Evolutionary conservation across 2,888 invertebrate species (phyloP), one percentile per base, ranked within the genome.

Genomic region (Sisyra terminalis): DNA sequence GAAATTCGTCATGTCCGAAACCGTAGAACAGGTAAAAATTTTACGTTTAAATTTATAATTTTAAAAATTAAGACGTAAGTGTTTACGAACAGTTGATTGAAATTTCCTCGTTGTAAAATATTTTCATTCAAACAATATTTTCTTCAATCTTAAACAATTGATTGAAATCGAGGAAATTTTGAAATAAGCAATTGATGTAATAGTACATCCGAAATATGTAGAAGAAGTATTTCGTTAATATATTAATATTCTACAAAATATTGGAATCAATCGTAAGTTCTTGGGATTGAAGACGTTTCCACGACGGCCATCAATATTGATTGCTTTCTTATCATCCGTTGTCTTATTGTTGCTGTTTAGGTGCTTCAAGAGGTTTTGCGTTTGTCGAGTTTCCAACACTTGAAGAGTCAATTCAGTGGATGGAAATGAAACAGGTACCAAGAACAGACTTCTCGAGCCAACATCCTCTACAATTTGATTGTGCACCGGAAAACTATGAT

Each of bases 381-480:
- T 86, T 87, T 77, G 85, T 90, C 71, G 90, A 92, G 75, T 92
- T 92, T 78, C 74, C 78, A 66, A 79, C 81, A 65, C 75, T 83
- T 64, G 75, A 77, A 64, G 87, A 88, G 70, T 88, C 90, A 59
- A 77, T 77, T 63, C 76, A 76, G 63, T 89, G 89, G 87, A 89
- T 90, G 84, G 87, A 88, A 65, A 71, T 76, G 68, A 86, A 85
- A 73, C 82, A 88, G 79, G 85, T 84, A 76, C 60, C 61, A 16
- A 43, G 35, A 14, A 24, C 14, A 16, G 36, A n/a, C 24, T 24
- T 24, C 24, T 24, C 24, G 24, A 24, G 24, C 24, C 24, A 24
- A 24, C 24, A 24, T 24, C 24, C 24, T 24, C 24, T 24, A 24
- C 24, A 24, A 24, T 24, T 24, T 24, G 24, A 24, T 24, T 24